Conservation (phyloP, 2,113 vertebrate genomes). For the Otus sunia region DNA sequence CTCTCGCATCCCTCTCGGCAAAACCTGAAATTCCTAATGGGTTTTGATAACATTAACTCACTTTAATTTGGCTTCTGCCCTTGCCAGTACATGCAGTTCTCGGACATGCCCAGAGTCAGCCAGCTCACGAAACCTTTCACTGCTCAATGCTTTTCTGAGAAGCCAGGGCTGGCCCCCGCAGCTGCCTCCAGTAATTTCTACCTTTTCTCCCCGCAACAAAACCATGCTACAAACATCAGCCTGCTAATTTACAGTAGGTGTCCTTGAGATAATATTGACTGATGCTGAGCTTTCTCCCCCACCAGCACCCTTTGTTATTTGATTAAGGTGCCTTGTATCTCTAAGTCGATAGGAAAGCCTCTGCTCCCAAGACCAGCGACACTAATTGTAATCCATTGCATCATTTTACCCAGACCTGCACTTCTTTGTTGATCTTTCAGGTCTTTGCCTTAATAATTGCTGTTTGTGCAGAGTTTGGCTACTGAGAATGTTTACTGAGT, state of each 20-base stretch:
- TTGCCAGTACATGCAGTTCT: background rate
- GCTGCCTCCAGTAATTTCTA: background rate
- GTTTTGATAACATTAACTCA: accelerated
- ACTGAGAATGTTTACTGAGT: background rate
- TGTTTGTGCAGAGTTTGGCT: background rate
- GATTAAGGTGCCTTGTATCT: background rate
- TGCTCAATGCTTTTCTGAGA: background rate
- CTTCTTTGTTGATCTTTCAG: background rate
- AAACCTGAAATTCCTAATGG: background rate
- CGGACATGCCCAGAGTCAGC: accelerated
- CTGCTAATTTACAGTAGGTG: background rate
- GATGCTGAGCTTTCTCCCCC: background rate
- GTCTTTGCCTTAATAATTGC: background rate
- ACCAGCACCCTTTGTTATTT: background rate
- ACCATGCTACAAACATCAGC: no score
- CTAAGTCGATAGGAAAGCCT: background rate
- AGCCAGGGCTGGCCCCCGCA: accelerated
- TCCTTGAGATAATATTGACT: background rate
- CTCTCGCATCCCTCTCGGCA: background rate
- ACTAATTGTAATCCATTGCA: background rate
- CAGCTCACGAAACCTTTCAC: accelerated
- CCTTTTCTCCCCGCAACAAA: background rate
- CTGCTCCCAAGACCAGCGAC: background rate
- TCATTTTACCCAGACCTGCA: background rate
- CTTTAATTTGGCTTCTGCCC: background rate